A percentile compares a stretch with the other conserved stretches of the same genome.
These are phyloP conservation scores for Macrochelys suwanniensis DNA, from an alignment of 2,797 vertebrate genomes.

Conservation along the genomic window DNA sequence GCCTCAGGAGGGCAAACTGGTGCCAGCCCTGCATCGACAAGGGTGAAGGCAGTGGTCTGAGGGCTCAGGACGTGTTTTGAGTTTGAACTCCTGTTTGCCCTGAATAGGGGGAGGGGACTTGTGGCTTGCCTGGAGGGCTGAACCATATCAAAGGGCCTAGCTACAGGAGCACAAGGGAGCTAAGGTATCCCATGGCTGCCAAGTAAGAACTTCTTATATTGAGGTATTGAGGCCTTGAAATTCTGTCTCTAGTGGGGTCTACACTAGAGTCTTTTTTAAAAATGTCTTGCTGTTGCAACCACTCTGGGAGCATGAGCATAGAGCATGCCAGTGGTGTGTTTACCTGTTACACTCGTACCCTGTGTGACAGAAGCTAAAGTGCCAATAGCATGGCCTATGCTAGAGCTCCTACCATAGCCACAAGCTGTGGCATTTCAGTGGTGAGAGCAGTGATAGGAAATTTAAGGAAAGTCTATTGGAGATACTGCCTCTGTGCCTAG, in stretches of 20 bases:
- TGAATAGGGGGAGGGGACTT: not conserved
- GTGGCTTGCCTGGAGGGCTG: not conserved
- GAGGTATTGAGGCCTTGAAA: not conserved
- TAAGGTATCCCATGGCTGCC: not conserved
- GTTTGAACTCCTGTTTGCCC: not conserved
- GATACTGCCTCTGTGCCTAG: not conserved
- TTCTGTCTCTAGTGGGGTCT: not conserved
- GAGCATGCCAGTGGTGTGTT: not conserved
- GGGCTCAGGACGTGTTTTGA: not conserved
- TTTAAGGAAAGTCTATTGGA: not conserved
- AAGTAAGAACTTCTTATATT: not conserved
- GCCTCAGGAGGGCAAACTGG: not conserved
- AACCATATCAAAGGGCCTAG: no score
- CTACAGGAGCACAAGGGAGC: no score
- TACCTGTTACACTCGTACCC: not conserved
- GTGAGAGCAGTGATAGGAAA: not conserved
- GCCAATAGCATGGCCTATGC: no score
- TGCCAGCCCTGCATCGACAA: not conserved
- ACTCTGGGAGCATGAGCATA: not conserved
- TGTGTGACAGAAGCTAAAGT: no score
- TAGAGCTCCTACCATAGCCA: no score
- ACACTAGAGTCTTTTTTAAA: not conserved
- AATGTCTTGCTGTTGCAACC: not conserved
- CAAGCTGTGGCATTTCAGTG: not conserved
- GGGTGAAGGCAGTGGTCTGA: not conserved